These are phyloP conservation scores for Ornithoptera priamus DNA, from an alignment of 2,888 invertebrate genomes.

Conservation along the genomic window DNA sequence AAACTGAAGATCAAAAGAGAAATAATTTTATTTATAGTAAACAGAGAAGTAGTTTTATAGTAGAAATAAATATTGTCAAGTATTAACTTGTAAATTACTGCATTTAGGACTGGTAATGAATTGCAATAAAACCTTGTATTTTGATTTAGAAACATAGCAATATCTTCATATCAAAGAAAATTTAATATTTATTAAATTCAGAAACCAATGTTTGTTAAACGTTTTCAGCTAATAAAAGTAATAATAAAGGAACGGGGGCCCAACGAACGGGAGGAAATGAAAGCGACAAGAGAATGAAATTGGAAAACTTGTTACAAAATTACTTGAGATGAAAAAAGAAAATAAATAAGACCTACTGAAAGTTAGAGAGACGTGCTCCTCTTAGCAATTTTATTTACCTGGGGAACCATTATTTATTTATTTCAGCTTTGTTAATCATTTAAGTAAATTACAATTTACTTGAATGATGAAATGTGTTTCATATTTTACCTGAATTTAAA, in stretches of 20 bases:
- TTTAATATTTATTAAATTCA: constrained; percentile 67
- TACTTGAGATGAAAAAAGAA: constrained; percentile 70
- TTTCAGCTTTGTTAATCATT: constrained; percentile 30
- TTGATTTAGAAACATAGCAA: neutral
- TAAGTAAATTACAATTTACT: constrained; percentile 18
- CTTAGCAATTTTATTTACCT: constrained; percentile 45
- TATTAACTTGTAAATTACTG: too few species aligned
- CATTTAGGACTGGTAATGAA: too few species aligned
- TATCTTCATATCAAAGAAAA: constrained; percentile 46
- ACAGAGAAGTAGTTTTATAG: neutral
- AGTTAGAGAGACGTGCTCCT: constrained; percentile 55
- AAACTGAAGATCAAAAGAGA: constrained; percentile 7
- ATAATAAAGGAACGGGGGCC: constrained; percentile 67
- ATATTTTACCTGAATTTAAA: too few species aligned
- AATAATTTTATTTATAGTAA: neutral
- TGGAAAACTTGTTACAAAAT: constrained; percentile 79
- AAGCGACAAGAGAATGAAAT: constrained; percentile 77
- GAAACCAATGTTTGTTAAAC: constrained; percentile 76
- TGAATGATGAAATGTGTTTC: neutral
- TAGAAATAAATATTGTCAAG: neutral
- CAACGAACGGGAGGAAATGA: constrained; percentile 73
- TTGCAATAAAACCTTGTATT: too few species aligned
- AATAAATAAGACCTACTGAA: constrained; percentile 69
- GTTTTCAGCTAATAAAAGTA: constrained; percentile 78
- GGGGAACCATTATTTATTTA: constrained; percentile 40